phyloP scores from a whole-genome alignment of 2,888 invertebrate species.

The Venusia cambrica region DNA sequence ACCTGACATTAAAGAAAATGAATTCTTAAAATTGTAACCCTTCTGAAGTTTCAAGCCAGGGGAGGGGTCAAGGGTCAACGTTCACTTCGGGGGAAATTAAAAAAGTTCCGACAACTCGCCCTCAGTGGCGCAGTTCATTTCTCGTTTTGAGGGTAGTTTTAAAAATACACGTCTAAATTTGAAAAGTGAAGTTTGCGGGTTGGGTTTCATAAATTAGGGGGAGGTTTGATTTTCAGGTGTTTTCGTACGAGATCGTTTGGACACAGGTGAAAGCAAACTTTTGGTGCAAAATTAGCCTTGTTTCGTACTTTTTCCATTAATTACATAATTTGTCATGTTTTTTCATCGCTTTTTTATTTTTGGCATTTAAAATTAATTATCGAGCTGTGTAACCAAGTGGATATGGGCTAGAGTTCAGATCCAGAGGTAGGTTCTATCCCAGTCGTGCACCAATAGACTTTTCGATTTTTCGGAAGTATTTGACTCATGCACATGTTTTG shows the following conservation, averaged over 20 bases:
- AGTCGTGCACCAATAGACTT: too few relatives aligned
- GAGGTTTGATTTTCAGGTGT: background rate
- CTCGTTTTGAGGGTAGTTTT: slow-evolving; percentile 32
- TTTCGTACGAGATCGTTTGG: slow-evolving; percentile 2
- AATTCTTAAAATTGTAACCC: slow-evolving; percentile 26
- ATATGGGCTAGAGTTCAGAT: too few relatives aligned
- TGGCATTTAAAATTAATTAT: too few relatives aligned
- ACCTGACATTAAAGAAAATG: slow-evolving; percentile 26
- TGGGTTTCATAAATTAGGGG: slow-evolving; percentile 5
- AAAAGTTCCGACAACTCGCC: slow-evolving; percentile 41
- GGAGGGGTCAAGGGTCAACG: slow-evolving; percentile 30
- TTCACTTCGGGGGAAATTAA: slow-evolving; percentile 49
- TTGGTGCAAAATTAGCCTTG: background rate
- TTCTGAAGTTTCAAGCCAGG: slow-evolving; percentile 31
- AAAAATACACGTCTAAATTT: slow-evolving; percentile 22
- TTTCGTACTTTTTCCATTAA: background rate
- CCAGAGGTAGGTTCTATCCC: too few relatives aligned
- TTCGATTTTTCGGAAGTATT: too few relatives aligned
- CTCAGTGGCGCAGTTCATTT: slow-evolving; percentile 32
- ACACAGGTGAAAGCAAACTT: slow-evolving; percentile 1
- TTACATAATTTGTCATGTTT: too few relatives aligned
- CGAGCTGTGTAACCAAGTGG: too few relatives aligned
- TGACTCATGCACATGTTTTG: too few relatives aligned
- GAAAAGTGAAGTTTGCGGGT: slow-evolving; percentile 9
- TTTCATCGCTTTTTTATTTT: too few relatives aligned